These are phyloP conservation scores for Thelaira solivaga DNA, from an alignment of 2,888 invertebrate species.

Conservation along the genomic window DNA sequence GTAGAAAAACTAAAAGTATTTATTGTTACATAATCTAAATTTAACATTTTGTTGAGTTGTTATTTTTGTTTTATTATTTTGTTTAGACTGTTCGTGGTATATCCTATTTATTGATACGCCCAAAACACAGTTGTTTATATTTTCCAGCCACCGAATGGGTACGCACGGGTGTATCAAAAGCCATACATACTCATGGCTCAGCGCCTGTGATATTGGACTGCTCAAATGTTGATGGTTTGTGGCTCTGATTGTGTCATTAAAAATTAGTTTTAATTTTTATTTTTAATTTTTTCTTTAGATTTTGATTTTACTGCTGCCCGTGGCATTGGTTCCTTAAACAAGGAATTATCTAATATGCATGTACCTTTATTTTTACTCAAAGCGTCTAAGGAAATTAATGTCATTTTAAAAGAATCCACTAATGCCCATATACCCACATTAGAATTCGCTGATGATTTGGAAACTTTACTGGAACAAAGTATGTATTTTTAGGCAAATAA, in stretches of 20 bases:
- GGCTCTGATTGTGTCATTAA: not conserved
- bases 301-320: conserved; percentile 93
- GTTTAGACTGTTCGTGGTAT: conserved; percentile 82
- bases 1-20: conserved; percentile 84
- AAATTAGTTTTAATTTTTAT: not conserved
- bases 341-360: conserved; percentile 83
- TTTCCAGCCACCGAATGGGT: conserved; percentile 92
- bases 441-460: conserved; percentile 72
- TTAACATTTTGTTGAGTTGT: no score
- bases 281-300: conserved; percentile 75
- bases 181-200: conserved; percentile 83
- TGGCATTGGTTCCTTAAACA: conserved; percentile 86
- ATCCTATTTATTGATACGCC: conserved; percentile 86
- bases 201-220: conserved; percentile 90
- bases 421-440: conserved; percentile 70
- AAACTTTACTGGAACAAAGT: conserved; percentile 71
- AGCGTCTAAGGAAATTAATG: conserved; percentile 71
- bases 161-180: conserved; percentile 86
- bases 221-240: conserved; percentile 84
- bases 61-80: not conserved
- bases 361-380: conserved; percentile 84
- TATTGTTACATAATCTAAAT: conserved; percentile 29
- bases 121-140: conserved; percentile 86
- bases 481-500: no score
- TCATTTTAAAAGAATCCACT: conserved; percentile 74